Evolutionary conservation across 2,113 vertebrate species (phyloP).

Genomic region (Actinemys pallida): DNA sequence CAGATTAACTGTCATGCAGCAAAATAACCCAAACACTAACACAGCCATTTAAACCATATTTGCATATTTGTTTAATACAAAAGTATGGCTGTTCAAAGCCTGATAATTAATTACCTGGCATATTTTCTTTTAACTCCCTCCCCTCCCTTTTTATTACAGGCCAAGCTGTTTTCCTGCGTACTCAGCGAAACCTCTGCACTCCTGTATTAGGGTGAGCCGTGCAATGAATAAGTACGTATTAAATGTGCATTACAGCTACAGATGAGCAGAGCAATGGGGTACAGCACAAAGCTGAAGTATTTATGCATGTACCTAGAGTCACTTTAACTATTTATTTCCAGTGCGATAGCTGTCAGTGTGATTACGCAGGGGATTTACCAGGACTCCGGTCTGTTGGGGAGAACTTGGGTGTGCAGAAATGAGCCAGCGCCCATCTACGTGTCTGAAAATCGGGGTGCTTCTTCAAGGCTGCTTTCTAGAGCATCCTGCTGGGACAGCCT

Average conservation of each 20-base stretch:
- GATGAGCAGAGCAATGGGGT: constrained; percentile 44
- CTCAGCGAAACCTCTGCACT: constrained; percentile 65
- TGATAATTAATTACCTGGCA: constrained; percentile 76
- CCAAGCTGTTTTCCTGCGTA: constrained; percentile 68
- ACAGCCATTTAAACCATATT: constrained; percentile 43
- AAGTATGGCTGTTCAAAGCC: constrained; percentile 72
- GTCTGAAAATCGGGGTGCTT: background rate
- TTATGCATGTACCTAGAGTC: constrained; percentile 75
- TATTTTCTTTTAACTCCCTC: constrained; percentile 64
- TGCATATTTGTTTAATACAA: constrained; percentile 83
- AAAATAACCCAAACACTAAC: background rate
- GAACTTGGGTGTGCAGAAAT: background rate
- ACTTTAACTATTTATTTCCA: constrained; percentile 78
- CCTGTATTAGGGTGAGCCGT: background rate
- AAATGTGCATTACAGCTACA: constrained; percentile 56
- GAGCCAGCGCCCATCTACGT: rapidly evolving
- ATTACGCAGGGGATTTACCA: constrained; percentile 72
- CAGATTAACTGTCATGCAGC: background rate
- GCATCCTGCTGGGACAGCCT: no score
- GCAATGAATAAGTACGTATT: constrained; percentile 76
- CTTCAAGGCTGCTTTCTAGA: background rate
- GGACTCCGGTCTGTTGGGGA: background rate
- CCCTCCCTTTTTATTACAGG: constrained; percentile 53
- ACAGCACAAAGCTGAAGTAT: constrained; percentile 71
- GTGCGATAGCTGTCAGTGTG: constrained; percentile 75